Evolutionary conservation across 2,113 vertebrate genomes (phyloP).

Genomic region (Alethe diademata): DNA sequence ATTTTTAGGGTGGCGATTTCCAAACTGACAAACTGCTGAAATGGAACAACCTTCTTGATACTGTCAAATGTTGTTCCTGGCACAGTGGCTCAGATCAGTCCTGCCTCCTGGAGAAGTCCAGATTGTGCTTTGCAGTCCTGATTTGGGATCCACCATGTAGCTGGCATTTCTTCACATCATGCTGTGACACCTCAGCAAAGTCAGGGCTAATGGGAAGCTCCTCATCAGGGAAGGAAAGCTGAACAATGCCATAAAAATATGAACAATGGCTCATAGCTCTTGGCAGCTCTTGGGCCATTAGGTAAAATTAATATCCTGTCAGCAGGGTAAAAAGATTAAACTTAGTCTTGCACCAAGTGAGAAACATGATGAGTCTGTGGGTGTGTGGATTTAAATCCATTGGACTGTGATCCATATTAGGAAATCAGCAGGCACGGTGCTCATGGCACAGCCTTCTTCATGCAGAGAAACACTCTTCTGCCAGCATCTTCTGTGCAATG

Average conservation of each 20-base stretch:
- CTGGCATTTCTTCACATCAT: not conserved
- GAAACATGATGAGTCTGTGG: not conserved
- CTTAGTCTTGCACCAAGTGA: not conserved
- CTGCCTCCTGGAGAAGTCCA: not conserved
- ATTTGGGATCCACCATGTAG: not conserved
- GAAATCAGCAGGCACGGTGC: not conserved
- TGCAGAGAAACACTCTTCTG: not conserved
- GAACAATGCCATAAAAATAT: not conserved
- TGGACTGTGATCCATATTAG: not conserved
- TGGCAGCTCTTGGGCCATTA: not conserved
- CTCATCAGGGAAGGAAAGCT: not conserved
- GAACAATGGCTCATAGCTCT: not conserved
- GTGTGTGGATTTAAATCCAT: not conserved
- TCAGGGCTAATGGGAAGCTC: not conserved
- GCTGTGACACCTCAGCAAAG: not conserved
- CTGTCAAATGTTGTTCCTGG: not conserved
- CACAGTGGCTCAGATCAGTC: not conserved
- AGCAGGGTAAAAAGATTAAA: not conserved
- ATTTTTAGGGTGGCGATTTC: not conserved
- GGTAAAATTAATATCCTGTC: constrained; percentile 11
- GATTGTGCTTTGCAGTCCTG: not conserved
- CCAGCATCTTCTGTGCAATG: not conserved
- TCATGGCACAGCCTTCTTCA: not conserved
- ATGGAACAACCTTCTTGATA: not conserved
- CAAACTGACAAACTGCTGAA: not conserved